Base-by-base conservation (phyloP, 2,888 invertebrate genomes). In the Magallana nippona region DNA sequence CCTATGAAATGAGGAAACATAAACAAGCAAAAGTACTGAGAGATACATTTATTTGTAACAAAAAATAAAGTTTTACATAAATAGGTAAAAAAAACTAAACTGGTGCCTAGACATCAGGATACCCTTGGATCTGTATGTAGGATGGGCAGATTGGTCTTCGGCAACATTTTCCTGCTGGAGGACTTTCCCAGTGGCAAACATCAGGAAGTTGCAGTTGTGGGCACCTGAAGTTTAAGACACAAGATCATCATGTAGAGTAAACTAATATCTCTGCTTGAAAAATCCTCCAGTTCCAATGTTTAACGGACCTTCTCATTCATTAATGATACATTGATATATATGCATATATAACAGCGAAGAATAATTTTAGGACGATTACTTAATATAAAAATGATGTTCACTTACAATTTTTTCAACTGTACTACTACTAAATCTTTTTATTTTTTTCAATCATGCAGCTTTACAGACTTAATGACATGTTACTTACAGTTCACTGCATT, bases 401-500 rank as follows among this genome's bases (percentile, higher is more conserved):
- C 8, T 44, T 44, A 44, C 8, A 44, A 44, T 44, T 44, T 3
- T 44, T 44, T 44, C 44, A 44, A 44, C 44, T 10, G 60, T 11
- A 1, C 19, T 19, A 19, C 10, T 1, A 0, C 10, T 60, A 60
- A 2, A 60, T n/a, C 10, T 13, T n/a, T n/a, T n/a, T n/a, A n/a
- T n/a, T n/a, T n/a, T n/a, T n/a, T n/a, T n/a, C n/a, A n/a, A n/a
- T n/a, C n/a, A n/a, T n/a, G n/a, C n/a, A n/a, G n/a, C n/a, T n/a
- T n/a, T n/a, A n/a, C n/a, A n/a, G n/a, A n/a, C n/a, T n/a, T n/a
- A n/a, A n/a, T 27, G 22, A 80, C 56, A 19, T 27, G 56, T 22
- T 13, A 86, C 89, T 87, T 88, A 90, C 90, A 87, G 84, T 77
- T 87, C 86, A 79, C 85, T 86, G 81, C 90, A 90, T 10, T 87